A percentile compares a stretch with the other conserved stretches of the same genome.
Conservation (phyloP, 2,888 invertebrate genomes). For the Encarsia formosa region DNA sequence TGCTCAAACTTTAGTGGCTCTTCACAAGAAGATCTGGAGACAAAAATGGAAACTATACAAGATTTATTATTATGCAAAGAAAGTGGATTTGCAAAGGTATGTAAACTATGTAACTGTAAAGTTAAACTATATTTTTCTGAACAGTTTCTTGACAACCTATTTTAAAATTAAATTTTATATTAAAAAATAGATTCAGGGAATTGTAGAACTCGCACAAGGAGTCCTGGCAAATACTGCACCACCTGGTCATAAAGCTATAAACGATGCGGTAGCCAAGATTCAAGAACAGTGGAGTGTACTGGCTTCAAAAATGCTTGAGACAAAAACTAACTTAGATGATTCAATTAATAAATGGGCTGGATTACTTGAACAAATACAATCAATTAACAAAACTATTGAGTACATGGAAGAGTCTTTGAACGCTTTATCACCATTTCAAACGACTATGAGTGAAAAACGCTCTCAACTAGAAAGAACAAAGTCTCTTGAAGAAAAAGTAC, state of each 20-base stretch:
- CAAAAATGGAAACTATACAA: conserved; percentile 78
- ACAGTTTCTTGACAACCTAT: background rate
- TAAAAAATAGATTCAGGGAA: conserved; percentile 57
- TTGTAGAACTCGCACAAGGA: conserved; percentile 87
- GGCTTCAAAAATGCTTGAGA: conserved; percentile 84
- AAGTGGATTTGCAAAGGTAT: conserved; percentile 81
- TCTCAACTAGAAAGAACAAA: conserved; percentile 81
- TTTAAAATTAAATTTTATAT: background rate
- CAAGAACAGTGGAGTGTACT: conserved; percentile 89
- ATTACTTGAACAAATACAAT: conserved; percentile 81
- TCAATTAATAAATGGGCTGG: conserved; percentile 90
- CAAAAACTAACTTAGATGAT: conserved; percentile 81
- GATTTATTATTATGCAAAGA: conserved; percentile 88
- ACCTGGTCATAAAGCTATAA: conserved; percentile 80
- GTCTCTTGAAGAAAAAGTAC: conserved; percentile 79
- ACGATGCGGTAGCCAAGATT: conserved; percentile 73
- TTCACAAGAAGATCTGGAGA: conserved; percentile 81
- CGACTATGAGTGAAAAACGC: conserved; percentile 81
- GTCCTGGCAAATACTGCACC: conserved; percentile 89
- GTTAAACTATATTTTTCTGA: background rate
- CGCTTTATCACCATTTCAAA: conserved; percentile 72
- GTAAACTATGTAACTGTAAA: no score
- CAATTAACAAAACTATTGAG: conserved; percentile 75
- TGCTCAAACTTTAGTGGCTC: conserved; percentile 79
- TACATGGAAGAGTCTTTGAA: conserved; percentile 71